Evolutionary conservation across 2,888 invertebrate genomes (phyloP), one percentile per base, ranked within the genome.

Genomic region (Acrobasis consociella): DNA sequence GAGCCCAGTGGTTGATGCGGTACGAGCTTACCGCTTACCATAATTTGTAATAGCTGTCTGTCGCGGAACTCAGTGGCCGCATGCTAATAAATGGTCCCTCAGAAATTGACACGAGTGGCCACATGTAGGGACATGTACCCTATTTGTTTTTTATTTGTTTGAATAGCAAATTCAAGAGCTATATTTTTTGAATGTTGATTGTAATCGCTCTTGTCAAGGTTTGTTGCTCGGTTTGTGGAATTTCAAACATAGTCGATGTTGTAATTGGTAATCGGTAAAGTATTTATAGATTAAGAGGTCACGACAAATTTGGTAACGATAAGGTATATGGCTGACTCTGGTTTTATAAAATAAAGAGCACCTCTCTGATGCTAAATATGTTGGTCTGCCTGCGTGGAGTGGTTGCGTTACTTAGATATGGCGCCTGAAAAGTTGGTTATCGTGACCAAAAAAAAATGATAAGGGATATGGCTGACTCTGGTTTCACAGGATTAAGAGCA

Each of bases 31-130:
- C 72, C 75, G 80, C 80, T 81, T 83, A 89, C 89, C 90, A 89
- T 88, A 87, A 89, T 88, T 89, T 87, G 87, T 87, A 86, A 85
- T 82, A 82, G 80, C 82, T 85, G 85, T 79, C 86, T 82, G 73
- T 76, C 70, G 74, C 76, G 74, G 74, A 76, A 80, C 79, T 84
- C 70, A 87, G 86, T 78, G 74, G 78, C 81, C 78, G 83, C 84
- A 87, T 85, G 86, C 80, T 83, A 86, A 86, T 86, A 83, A 82
- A 75, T 76, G 72, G 68, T 71, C 72, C 72, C 71, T 72, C 67
- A 67, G 69, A 77, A 77, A 79, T 80, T 77, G 71, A 68, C 67
- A 65, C 58, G 50, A 49, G 46, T 58, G 58, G 46, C 63, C 15
- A 51, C 51, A 9, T 62, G 22, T 58, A 59, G 22, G 22, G 2